Evolutionary conservation across 2,888 invertebrate species (phyloP).

Genomic region (Macaria liturata): DNA sequence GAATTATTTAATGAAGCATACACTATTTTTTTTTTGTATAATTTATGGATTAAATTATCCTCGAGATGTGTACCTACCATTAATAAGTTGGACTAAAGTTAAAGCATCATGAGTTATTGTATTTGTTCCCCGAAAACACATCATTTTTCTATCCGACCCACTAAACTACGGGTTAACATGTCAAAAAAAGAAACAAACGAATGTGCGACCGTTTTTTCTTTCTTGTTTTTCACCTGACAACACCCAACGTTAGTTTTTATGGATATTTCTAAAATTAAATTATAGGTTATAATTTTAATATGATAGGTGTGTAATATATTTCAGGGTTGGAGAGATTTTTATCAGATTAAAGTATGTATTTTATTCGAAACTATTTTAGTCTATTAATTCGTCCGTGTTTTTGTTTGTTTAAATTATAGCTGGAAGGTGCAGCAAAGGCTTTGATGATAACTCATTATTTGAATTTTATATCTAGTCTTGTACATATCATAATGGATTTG

Average conservation of each 20-base stretch:
- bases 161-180: slow-evolving; percentile 64
- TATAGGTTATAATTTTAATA: slow-evolving; percentile 82
- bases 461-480: no score
- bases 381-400: slow-evolving; percentile 41
- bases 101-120: slow-evolving; percentile 55
- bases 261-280: slow-evolving; percentile 79
- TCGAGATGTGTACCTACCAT: neutral
- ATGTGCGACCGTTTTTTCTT: slow-evolving; percentile 64
- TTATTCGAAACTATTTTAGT: slow-evolving; percentile 46
- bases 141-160: slow-evolving; percentile 67
- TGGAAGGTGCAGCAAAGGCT: neutral
- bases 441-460: no score
- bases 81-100: neutral
- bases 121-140: slow-evolving; percentile 62
- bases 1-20: no score
- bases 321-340: slow-evolving; percentile 67
- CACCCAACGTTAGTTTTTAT: slow-evolving; percentile 71
- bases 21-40: no score
- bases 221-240: slow-evolving; percentile 67
- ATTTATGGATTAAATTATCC: no score
- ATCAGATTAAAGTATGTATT: slow-evolving; percentile 62
- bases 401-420: slow-evolving; percentile 40
- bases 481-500: no score
- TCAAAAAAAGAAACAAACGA: slow-evolving; percentile 60
- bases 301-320: slow-evolving; percentile 80